Evolutionary conservation across 2,113 vertebrate genomes (phyloP).

Genomic region (Calyptommatus sinebrachiatus): DNA sequence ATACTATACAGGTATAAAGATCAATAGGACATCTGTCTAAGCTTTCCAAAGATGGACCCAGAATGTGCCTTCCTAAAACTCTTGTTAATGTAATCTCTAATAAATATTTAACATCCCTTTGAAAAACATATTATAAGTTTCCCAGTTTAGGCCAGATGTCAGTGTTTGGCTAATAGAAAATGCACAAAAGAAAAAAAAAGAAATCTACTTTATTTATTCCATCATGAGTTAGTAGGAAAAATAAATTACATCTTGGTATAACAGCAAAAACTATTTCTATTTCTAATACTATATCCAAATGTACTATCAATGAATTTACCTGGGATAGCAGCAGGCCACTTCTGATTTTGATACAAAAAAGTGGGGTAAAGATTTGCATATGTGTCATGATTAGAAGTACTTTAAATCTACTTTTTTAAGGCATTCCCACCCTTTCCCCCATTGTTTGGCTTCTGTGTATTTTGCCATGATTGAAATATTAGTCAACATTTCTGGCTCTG

Average conservation of each 20-base stretch:
- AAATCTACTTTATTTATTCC: background rate
- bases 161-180: background rate
- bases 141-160: background rate
- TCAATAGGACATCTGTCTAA: background rate
- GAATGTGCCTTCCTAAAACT: background rate
- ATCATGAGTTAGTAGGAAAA: background rate
- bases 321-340: too few species aligned
- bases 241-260: slow-evolving; percentile 22
- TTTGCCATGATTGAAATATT: too few species aligned
- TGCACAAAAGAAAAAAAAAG: background rate
- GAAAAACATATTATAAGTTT: background rate
- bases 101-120: too few species aligned
- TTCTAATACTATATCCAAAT: background rate
- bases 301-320: too few species aligned
- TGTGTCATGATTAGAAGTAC: too few species aligned
- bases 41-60: background rate
- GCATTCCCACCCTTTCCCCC: too few species aligned
- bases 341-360: too few species aligned
- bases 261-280: slow-evolving; percentile 22
- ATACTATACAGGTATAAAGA: background rate
- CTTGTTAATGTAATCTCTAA: too few species aligned
- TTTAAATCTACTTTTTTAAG: too few species aligned
- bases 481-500: too few species aligned
- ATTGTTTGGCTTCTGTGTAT: too few species aligned
- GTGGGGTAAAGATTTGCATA: too few species aligned